Percentiles rank a stretch among this genome's conserved stretches.
Conservation (phyloP, 2,797 vertebrate genomes). For the Passerculus sandwichensis region DNA sequence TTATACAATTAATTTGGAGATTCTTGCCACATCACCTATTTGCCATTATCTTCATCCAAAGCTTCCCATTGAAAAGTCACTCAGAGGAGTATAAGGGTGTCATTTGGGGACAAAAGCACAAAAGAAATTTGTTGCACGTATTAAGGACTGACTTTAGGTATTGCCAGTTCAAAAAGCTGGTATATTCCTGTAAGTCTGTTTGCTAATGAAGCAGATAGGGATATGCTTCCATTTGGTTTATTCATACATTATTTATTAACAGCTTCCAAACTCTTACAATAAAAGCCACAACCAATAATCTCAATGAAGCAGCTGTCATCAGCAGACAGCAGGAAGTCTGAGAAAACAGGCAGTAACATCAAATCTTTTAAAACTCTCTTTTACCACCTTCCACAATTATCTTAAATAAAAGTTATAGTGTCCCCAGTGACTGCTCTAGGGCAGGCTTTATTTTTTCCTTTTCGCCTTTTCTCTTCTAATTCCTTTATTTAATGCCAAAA, state of each 20-base stretch:
- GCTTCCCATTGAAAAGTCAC: neutral
- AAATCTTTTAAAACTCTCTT: neutral
- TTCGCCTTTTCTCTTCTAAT: neutral
- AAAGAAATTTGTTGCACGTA: neutral
- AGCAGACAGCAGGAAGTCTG: neutral
- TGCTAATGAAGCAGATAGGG: neutral
- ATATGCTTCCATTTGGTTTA: neutral
- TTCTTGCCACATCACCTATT: neutral
- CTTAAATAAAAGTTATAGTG: neutral
- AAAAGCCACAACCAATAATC: constrained; percentile 20
- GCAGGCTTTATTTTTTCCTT: neutral
- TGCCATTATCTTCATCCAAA: neutral
- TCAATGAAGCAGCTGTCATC: neutral
- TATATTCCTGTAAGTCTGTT: neutral
- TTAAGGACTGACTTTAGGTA: neutral
- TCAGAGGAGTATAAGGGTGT: accelerated
- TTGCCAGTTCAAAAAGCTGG: neutral
- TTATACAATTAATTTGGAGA: neutral
- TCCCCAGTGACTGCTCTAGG: neutral
- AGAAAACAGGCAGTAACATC: neutral
- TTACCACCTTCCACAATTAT: neutral
- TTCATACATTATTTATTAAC: constrained; percentile 19
- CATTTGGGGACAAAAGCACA: neutral
- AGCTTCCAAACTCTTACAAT: neutral
- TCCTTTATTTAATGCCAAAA: neutral